A percentile compares a stretch with the other conserved stretches of the same genome.
Conservation (phyloP, 2,888 invertebrate species). For the Agelastica alni region DNA sequence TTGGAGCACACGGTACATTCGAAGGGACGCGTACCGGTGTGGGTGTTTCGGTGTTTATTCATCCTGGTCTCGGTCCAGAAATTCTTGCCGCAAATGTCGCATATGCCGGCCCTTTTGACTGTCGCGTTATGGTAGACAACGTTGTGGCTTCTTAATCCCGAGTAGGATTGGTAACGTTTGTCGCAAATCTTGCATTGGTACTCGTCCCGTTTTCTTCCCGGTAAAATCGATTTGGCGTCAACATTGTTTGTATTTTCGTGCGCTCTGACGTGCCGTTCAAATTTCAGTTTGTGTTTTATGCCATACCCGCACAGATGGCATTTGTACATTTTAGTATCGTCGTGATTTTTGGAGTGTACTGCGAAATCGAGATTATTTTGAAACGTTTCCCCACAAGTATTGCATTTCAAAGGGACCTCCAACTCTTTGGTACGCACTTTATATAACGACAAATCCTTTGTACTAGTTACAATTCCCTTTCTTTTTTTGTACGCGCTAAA, state of each 20-base stretch:
- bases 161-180: slow-evolving; percentile 50
- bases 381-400: not conserved
- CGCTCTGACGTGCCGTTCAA: slow-evolving; percentile 34
- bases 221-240: slow-evolving; percentile 59
- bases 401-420: slow-evolving; percentile 41
- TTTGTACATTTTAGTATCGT: not conserved
- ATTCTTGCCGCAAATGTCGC: slow-evolving; percentile 62
- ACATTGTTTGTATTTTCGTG: slow-evolving; percentile 51
- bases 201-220: slow-evolving; percentile 48
- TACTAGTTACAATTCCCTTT: too few species aligned
- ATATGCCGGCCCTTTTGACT: slow-evolving; percentile 50
- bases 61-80: slow-evolving; percentile 42
- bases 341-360: not conserved
- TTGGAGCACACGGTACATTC: slow-evolving; percentile 33
- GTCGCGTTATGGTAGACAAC: slow-evolving; percentile 40
- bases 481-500: too few species aligned
- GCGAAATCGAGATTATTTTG: slow-evolving; percentile 54
- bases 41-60: slow-evolving; percentile 38
- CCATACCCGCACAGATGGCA: not conserved
- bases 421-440: too few species aligned
- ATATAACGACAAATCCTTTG: too few species aligned
- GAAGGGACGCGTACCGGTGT: slow-evolving; percentile 43
- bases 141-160: slow-evolving; percentile 47
- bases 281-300: slow-evolving; percentile 42
- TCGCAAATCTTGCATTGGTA: slow-evolving; percentile 53